Base-by-base conservation (phyloP, 2,888 invertebrate genomes). In the Ophioninae sp. region DNA sequence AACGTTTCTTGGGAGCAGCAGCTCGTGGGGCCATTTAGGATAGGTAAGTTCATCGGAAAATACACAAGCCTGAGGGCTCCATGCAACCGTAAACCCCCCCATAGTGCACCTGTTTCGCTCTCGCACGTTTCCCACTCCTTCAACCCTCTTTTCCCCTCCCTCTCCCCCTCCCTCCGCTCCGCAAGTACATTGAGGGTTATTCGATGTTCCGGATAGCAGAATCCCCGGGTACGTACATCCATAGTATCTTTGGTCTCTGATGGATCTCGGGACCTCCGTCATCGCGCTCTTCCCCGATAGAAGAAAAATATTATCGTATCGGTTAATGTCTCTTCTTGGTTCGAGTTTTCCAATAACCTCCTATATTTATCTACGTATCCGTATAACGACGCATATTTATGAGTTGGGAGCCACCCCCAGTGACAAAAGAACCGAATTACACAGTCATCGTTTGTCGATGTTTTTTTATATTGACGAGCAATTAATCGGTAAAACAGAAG, bases 281-380 rank as follows among this genome's bases (percentile, higher is more conserved):
- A 10, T 71, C 65, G 59, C 17, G 41, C 64, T 20, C 6, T 7
- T 22, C 63, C 22, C 76, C 85, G 81, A 83, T 81, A 77, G 79
- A 79, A 85, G 85, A 81, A 85, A 79, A 85, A 85, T 83, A 81
- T 85, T 85, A 78, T 81, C 81, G 79, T 82, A 82, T 79, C 85
- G 79, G 81, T 81, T 83, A 81, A 85, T 83, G 83, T 83, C 83
- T 83, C 83, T 83, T 82, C 82, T 84, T 84, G 76, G 76, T 75
- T 68, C 79, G 41, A 84, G 84, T 84, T 84, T 82, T 79, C 81
- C 84, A 73, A 81, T 84, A 84, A 44, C 44, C 3, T 3, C 51
- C 67, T 63, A 23, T 63, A 71, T 61, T 69, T 39, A 23, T 77
- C 69, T 74, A 71, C 71, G 39, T 67, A 68, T 44, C 13, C 44